phyloP scores from a whole-genome alignment of 2,797 vertebrate genomes.

The Gobio occitaniae region DNA sequence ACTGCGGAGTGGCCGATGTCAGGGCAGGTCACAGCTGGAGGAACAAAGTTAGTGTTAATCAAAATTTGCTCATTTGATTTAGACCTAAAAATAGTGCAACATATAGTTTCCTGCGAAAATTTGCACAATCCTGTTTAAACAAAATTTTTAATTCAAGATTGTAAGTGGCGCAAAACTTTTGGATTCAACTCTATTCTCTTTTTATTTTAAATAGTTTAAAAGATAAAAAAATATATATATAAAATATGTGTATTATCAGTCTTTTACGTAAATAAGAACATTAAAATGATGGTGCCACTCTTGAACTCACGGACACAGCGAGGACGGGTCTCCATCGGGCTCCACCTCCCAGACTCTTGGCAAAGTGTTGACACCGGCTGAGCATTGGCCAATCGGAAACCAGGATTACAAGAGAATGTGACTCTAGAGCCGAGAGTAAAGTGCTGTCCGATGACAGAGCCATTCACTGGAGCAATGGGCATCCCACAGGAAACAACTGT shows the following conservation, averaged over 20 bases:
- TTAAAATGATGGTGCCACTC: background rate
- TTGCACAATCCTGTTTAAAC: background rate
- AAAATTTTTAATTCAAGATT: background rate
- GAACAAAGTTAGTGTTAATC: background rate
- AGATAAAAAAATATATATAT: background rate
- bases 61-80: background rate
- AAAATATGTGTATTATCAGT: background rate
- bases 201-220: background rate
- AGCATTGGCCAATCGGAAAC: conserved; percentile 85
- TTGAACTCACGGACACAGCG: conserved; percentile 88
- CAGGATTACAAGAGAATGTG: conserved; percentile 88
- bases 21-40: conserved; percentile 88
- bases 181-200: background rate
- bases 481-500: conserved; percentile 94
- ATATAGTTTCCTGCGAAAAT: too few relatives aligned
- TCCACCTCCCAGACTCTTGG: conserved; percentile 92
- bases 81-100: background rate
- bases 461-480: conserved; percentile 88
- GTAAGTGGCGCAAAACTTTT: background rate
- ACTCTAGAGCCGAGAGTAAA: conserved; percentile 91
- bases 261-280: background rate
- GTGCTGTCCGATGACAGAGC: conserved; percentile 90
- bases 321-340: conserved; percentile 85
- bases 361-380: conserved; percentile 82
- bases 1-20: conserved; percentile 89